Conservation (phyloP, 2,888 invertebrate genomes). For the Caenorhabditis sp. region DNA sequence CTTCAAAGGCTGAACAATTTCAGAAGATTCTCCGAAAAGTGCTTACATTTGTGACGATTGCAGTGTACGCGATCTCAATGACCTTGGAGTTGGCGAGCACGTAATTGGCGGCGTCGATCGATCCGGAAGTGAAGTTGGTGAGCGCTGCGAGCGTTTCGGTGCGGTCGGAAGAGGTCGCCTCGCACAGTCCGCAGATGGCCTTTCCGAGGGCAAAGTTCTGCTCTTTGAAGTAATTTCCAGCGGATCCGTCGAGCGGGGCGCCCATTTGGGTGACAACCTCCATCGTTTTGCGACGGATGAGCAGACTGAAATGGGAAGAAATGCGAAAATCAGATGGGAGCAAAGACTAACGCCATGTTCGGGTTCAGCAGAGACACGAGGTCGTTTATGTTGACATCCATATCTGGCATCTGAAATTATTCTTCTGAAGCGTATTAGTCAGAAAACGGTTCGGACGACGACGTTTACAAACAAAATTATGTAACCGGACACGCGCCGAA, state of each 20-base stretch:
- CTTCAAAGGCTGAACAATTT: too few relatives aligned
- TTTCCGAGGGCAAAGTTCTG: conserved; percentile 61
- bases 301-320: conserved; percentile 37
- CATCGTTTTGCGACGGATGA: conserved; percentile 65
- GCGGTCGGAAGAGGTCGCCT: conserved; percentile 63
- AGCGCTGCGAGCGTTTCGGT: conserved; percentile 63
- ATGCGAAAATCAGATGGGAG: background rate
- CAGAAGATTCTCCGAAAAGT: background rate
- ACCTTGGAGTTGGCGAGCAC: conserved; percentile 54
- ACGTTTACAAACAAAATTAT: too few relatives aligned
- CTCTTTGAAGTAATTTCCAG: conserved; percentile 58
- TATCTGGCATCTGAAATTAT: conserved; percentile 37
- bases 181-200: conserved; percentile 63
- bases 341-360: conserved; percentile 21
- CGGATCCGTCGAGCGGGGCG: conserved; percentile 66
- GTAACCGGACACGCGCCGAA: too few relatives aligned
- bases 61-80: conserved; percentile 51
- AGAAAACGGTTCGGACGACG: background rate
- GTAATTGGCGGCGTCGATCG: conserved; percentile 61
- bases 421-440: too few relatives aligned
- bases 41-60: conserved; percentile 41
- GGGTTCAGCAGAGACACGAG: conserved; percentile 56
- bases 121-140: conserved; percentile 68
- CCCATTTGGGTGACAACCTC: conserved; percentile 63
- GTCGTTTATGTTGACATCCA: conserved; percentile 47